Evolutionary conservation across 2,797 vertebrate species (phyloP), one percentile per base, ranked within the genome.

Genomic region (Rallus crepitans): DNA sequence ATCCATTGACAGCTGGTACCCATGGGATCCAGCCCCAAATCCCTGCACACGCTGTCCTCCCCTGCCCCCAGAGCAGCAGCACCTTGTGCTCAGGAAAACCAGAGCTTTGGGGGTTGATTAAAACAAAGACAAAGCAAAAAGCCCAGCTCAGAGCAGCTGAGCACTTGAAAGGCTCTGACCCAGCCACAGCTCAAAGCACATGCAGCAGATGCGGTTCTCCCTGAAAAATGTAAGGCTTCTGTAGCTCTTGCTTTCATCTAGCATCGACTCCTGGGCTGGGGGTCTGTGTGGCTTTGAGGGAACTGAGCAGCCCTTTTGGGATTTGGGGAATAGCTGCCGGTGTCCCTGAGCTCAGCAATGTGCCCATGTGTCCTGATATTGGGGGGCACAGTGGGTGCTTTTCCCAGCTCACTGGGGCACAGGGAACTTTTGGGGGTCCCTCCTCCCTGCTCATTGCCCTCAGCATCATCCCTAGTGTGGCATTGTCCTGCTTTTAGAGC

Each of bases 321-420:
- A 59, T 79, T 33, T 76, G 23, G 31, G 71, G 37, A 73, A 25
- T 14, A 57, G 47, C 17, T 61, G 6, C 9, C 24, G 48, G 61
- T 23, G 15, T 50, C 37, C 57, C 73, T 9, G 30, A 75, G 50
- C 69, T 33, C 56, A 33, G 28, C 63, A n/a, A 30, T 50, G 61
- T 17, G 60, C 30, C 18, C 31, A 5, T 24, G 40, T 35, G 56
- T 17, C 57, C 57, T 23, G 24, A 8, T 7, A 9, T 0, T 23
- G 39, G 9, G 55, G 28, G n/a, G 9, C 24, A 71, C 2, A 0
- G 14, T 0, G 1, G 42, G 24, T 21, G 47, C 27, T 28, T 85
- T 48, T 63, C 60, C 55, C 7, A 3, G 52, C 40, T 55, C 39
- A 24, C 39, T 4, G 2, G 31, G 15, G 19, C 28, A 35, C 1